Evolutionary conservation across 2,113 vertebrate species (phyloP), one percentile per base, ranked within the genome.

Genomic region (Orthonyx spaldingii): DNA sequence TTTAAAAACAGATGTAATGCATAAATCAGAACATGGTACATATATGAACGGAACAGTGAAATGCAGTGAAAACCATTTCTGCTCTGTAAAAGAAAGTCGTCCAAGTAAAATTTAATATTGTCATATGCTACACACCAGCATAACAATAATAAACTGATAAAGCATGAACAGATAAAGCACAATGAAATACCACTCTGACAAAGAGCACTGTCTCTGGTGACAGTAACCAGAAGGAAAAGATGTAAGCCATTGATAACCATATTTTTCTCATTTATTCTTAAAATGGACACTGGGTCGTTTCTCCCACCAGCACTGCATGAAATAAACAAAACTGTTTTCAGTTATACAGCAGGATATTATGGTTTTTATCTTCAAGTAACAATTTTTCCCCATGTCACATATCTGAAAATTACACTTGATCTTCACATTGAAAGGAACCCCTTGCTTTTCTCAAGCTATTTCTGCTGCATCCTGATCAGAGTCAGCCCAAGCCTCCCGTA

Each of bases 131-230:
- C 27, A 11, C 53, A 68, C 15, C 0, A 2, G 32, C n/a, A 72
- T 60, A 95, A 95, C 92, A 87, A 88, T 41, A 94, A 92, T 91
- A 93, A 94, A 88, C 71, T 66, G 53, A 82, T 94, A 93, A 70
- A 81, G 22, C 16, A 55, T 7, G 21, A 78, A 41, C 57, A 87
- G 72, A 80, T 78, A 95, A 89, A 89, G 65, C 37, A 70, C 56
- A 95, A 95, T 93, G 78, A 97, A 96, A 97, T 83, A 81, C 16
- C 5, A 3, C 81, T 71, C 84, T 77, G 66, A 88, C 65, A 87
- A 90, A 82, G 59, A 57, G n/a, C n/a, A 39, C 81, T 76, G 39
- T 53, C 35, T 49, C 21, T 33, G 41, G 19, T 35, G 23, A 75
- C 14, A 65, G 20, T 42, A 72, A 87, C 17, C 71, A 87, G 69